Evolutionary conservation across 2,113 vertebrate genomes (phyloP), one percentile per base, ranked within the genome.

Genomic region (Gymnocephalus cernua): DNA sequence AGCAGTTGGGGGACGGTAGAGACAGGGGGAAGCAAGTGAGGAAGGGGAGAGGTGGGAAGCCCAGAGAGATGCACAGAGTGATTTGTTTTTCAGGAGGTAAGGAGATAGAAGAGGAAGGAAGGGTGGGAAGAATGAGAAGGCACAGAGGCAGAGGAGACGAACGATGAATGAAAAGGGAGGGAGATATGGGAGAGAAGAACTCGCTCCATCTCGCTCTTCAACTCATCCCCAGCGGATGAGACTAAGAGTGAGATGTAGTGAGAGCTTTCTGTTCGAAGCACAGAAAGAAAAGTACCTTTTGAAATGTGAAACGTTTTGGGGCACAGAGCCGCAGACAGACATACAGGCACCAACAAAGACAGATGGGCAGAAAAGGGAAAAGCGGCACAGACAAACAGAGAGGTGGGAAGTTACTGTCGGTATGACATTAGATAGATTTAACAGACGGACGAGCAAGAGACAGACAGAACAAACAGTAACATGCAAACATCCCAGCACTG

Each of bases 1-100:
- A 88, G 88, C 79, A 56, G 86, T 85, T 86, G 76, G 82, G 86
- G 83, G 89, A 92, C 79, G 51, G 75, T 59, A 71, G 87, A 88
- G 85, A 86, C 27, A 27, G 67, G 77, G 84, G 80, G 83, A 72
- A 84, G 79, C 51, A 38, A 54, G 56, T 18, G 77, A 79, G 63
- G 69, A 86, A 86, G 74, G 47, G 69, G 73, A 74, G 88, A 88
- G 74, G 10, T 81, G 85, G 89, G 79, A 89, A 83, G 82, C 59
- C 27, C n/a, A 25, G 86, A 63, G 62, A 86, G 86, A 92, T 86
- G 50, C 71, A 85, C 47, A 56, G 67, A 76, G 74, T 61, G 77
- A 89, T 88, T 86, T 87, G 84, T 87, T 84, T 88, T 87, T 77
- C 56, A 83, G 73, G 86, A 78, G 21, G 77, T 59, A 29, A 48